Percentiles rank a stretch among this genome's conserved stretches.
These are phyloP conservation scores for Machimus rusticus DNA, from an alignment of 2,888 invertebrate genomes.

Conservation along the genomic window DNA sequence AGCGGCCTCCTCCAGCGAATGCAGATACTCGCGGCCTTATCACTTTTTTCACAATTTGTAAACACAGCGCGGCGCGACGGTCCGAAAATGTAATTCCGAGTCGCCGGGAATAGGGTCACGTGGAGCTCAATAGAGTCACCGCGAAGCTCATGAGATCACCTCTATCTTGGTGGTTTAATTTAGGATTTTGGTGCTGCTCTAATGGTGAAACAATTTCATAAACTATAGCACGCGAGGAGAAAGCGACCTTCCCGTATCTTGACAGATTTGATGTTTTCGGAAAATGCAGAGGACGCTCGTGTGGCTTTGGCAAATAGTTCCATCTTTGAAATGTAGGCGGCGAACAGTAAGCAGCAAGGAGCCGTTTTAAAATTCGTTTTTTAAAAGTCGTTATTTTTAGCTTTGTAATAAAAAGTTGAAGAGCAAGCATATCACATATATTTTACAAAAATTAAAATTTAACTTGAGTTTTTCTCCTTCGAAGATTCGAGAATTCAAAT, in stretches of 20 bases:
- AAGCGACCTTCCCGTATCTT: not conserved
- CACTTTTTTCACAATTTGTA: slow-evolving; percentile 19
- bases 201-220: not conserved
- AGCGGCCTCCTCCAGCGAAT: not conserved
- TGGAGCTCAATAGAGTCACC: not conserved
- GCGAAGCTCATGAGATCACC: not conserved
- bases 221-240: not conserved
- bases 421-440: too few relatives aligned
- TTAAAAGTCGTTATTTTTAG: not conserved
- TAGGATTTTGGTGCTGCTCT: not conserved
- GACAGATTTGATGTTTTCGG: not conserved
- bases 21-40: not conserved
- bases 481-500: too few relatives aligned
- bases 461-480: too few relatives aligned
- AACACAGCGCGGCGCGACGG: not conserved
- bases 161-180: not conserved
- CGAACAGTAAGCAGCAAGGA: not conserved
- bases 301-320: not conserved
- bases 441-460: too few relatives aligned
- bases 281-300: not conserved
- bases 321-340: not conserved
- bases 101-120: not conserved
- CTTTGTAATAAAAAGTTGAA: too few relatives aligned
- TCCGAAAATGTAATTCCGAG: not conserved
- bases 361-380: not conserved